A percentile compares a stretch with the other conserved stretches of the same genome.
Conservation (phyloP, 2,888 invertebrate genomes). For the Clunio marinus region DNA sequence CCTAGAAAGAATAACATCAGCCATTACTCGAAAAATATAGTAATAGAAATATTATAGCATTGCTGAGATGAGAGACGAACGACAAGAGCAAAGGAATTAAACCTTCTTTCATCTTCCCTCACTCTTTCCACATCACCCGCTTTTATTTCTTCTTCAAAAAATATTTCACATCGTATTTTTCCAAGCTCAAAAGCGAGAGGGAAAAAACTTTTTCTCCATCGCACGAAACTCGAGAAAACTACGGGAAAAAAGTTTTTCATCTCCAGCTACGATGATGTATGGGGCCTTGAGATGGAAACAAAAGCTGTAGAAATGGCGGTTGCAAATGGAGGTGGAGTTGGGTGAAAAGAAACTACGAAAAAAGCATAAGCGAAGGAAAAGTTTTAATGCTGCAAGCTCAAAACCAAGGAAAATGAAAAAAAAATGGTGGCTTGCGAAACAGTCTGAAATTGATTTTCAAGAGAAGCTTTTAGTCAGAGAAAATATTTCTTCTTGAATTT, state of each 20-base stretch:
- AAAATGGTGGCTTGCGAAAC: conserved; percentile 1
- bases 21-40: background rate
- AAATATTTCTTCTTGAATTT: too few species aligned
- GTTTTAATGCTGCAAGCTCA: conserved; percentile 10
- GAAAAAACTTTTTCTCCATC: conserved; percentile 19
- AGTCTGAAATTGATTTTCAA: background rate
- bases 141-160: conserved; percentile 5
- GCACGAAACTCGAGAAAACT: conserved; percentile 16
- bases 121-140: background rate
- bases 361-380: background rate
- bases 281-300: background rate
- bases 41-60: conserved; percentile 15
- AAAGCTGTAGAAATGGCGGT: conserved; percentile 22
- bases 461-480: too few species aligned
- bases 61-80: background rate
- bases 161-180: conserved; percentile 8
- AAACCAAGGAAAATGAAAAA: too few species aligned
- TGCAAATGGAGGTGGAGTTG: background rate
- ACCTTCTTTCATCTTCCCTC: background rate
- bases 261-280: conserved; percentile 16
- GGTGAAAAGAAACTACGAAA: background rate
- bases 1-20: too few species aligned
- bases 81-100: background rate
- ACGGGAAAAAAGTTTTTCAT: conserved; percentile 20
- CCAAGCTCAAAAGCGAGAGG: conserved; percentile 13